Evolutionary conservation across 2,888 invertebrate genomes (phyloP), one percentile per base, ranked within the genome.

Genomic region (Drosophila tanythrix): DNA sequence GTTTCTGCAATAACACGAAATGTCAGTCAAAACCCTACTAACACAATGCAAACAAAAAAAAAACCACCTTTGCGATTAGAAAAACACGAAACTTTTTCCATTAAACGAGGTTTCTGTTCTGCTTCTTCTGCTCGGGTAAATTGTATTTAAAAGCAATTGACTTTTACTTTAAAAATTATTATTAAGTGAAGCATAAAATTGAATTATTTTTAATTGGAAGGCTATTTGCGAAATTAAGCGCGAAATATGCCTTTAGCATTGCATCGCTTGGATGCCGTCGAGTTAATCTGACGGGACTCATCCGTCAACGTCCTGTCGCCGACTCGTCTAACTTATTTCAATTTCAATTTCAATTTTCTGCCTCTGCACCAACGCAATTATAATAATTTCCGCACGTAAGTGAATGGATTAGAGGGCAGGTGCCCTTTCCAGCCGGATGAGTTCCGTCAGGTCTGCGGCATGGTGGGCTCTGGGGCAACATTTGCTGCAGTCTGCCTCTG

Each of bases 291-390:
- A 46, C 55, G 40, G 61, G 65, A 35, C 65, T 58, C 78, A 81
- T 78, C 76, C 82, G 59, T 87, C 80, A 82, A 66, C 82, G 77
- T 83, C 77, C 84, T 77, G 81, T 31, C 68, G 68, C 68, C 65
- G 27, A 51, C 35, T 51, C 74, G 71, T 63, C 78, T 72, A 81
- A 66, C 78, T 73, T 69, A 88, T 88, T 89, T 90, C 90, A 83
- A 81, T 90, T 89, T 84, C 83, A 89, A 89, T 89, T 89, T 84
- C 88, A 89, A 89, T 89, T 89, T 89, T 90, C 88, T 85, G 85
- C 83, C 85, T 82, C 76, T 85, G 81, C 81, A 80, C 85, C 88
- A 90, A 89, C 90, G 85, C 89, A 90, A 89, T 89, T 90, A 89
- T 89, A 87, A 90, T 87, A 90, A 89, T 89, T 90, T 89, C 81